A percentile compares a stretch with the other conserved stretches of the same genome.
phyloP scores from a whole-genome alignment of 2,888 invertebrate species.

The Dicyrtoma fusca region DNA sequence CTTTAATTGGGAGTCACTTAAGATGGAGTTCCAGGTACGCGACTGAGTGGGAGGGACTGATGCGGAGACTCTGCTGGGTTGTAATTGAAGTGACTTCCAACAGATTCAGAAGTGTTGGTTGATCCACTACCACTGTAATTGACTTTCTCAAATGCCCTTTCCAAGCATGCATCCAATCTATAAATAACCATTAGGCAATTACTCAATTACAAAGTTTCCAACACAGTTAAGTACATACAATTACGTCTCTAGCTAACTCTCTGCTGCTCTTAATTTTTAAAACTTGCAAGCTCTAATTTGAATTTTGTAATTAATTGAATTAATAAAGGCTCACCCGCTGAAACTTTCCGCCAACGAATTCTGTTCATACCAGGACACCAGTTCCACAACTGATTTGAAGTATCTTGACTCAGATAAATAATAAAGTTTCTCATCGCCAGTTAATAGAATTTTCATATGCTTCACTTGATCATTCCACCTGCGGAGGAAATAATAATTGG shows the following conservation, averaged over 20 bases:
- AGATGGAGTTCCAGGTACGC: constrained; percentile 53
- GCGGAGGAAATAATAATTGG: no score
- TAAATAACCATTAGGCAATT: constrained; percentile 48
- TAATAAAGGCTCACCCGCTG: constrained; percentile 67
- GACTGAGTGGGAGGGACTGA: constrained; percentile 41
- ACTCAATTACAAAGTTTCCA: not conserved
- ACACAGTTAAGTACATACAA: no score
- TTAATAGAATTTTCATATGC: constrained; percentile 80
- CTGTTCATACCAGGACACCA: constrained; percentile 90
- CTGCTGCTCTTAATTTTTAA: not conserved
- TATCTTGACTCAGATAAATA: constrained; percentile 86
- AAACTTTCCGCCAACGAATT: constrained; percentile 92
- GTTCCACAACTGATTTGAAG: constrained; percentile 88
- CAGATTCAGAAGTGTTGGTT: constrained; percentile 13
- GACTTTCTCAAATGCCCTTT: constrained; percentile 80
- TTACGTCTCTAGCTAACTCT: no score
- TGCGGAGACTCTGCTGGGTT: constrained; percentile 67
- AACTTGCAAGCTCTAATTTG: not conserved
- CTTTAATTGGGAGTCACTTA: constrained; percentile 31
- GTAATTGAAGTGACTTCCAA: constrained; percentile 75
- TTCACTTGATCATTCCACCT: constrained; percentile 88
- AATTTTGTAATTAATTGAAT: not conserved
- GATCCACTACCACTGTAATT: constrained; percentile 63
- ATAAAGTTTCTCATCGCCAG: constrained; percentile 67
- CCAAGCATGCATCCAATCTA: constrained; percentile 75